Evolutionary conservation across 2,888 invertebrate genomes (phyloP).

Genomic region (Caenorhabditis imperialis): DNA sequence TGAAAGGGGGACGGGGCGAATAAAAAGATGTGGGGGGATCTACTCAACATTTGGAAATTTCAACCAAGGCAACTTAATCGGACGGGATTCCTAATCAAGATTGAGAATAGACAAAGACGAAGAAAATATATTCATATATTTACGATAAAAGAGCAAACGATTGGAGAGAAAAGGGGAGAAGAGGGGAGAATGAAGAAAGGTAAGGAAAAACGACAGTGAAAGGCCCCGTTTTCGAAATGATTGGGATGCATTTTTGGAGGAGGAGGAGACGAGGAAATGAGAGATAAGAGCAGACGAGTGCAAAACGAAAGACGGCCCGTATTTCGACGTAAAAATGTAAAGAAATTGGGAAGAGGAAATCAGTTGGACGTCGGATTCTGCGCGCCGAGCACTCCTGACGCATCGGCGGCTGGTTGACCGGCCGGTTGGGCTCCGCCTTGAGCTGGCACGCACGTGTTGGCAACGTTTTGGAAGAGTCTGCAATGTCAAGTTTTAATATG

Average conservation of each 20-base stretch:
- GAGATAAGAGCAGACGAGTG: conserved; percentile 6
- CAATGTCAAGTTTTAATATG: neutral
- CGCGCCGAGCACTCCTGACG: conserved; percentile 15
- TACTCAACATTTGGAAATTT: conserved; percentile 16
- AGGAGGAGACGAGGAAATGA: conserved; percentile 12
- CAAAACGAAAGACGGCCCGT: conserved; percentile 19
- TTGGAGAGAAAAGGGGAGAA: no score
- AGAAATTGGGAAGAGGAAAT: neutral
- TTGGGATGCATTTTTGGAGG: neutral
- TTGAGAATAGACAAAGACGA: neutral
- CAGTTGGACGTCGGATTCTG: conserved; percentile 2
- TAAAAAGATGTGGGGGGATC: conserved; percentile 5
- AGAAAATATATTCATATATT: no score
- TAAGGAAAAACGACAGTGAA: no score
- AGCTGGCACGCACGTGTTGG: conserved; percentile 64
- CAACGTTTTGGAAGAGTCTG: conserved; percentile 71
- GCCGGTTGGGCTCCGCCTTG: conserved; percentile 14
- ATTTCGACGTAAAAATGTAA: conserved; percentile 43
- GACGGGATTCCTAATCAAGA: conserved; percentile 1
- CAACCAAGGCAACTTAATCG: neutral
- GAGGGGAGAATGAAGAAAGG: no score
- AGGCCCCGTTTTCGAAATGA: conserved; percentile 49
- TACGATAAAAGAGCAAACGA: no score
- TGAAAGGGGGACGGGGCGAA: neutral
- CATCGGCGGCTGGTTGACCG: conserved; percentile 10